Evolutionary conservation across 2,888 invertebrate genomes (phyloP), one percentile per base, ranked within the genome.

Genomic region (Eilema griseolum): DNA sequence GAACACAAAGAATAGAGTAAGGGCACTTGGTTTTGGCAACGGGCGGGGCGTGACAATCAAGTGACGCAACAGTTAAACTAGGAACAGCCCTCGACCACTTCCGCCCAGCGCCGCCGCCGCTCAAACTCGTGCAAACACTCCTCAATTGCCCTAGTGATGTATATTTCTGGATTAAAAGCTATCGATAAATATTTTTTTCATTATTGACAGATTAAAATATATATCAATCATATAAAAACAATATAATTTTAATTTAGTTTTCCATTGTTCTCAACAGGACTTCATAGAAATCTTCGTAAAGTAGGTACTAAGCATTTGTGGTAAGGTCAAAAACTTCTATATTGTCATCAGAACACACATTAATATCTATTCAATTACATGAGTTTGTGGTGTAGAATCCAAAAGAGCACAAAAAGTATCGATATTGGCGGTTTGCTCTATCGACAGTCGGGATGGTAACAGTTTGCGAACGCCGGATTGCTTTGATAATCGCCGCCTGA

Each of bases 21-120:
- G 76, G 78, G 78, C 80, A 79, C 77, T 81, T 72, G 79, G 46
- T 41, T 62, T 67, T 74, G 74, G 74, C 76, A 71, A 73, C 73
- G 76, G 76, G 78, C 77, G 79, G 75, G 82, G 83, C 86, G 86
- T 85, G 86, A 92, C 91, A 92, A 93, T 93, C 93, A 92, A 90
- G 85, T 86, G 90, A 90, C 89, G 94, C 94, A 94, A 94, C 94
- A 94, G 95, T 93, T 94, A 92, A 90, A 91, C 90, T 90, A 88
- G 89, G 89, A 86, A 86, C 91, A 88, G 88, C 89, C 90, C 92
- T 90, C 92, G 90, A 92, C 92, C 92, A 90, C 92, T 92, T 93
- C 94, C 93, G 91, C 87, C 89, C 88, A 88, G 81, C 81, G 85
- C 88, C 89, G 84, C 87, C 84, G 86, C 89, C 89, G 90, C 90